Conservation (phyloP, 1,140 invertebrate species). For the Leptopilina clavipes region DNA sequence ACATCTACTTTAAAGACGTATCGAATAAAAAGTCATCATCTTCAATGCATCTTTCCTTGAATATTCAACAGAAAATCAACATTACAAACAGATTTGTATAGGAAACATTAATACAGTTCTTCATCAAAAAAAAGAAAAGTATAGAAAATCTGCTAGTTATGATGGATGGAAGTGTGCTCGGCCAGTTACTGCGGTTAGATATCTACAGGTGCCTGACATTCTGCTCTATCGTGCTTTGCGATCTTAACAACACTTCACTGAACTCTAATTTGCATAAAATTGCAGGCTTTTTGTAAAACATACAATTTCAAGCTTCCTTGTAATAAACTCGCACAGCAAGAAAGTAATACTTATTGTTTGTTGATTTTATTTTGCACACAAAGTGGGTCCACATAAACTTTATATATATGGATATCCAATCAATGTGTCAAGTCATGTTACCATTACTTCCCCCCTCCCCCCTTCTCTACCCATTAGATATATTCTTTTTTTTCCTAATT, state of each 20-base stretch:
- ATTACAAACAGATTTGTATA: too few relatives aligned
- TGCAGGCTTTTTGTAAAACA: conserved; percentile 66
- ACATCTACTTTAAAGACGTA: too few relatives aligned
- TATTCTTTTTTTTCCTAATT: too few relatives aligned
- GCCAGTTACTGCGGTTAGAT: neutral
- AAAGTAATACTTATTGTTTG: conserved; percentile 37
- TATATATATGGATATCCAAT: too few relatives aligned
- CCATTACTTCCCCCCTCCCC: too few relatives aligned
- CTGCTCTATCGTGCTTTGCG: conserved; percentile 58
- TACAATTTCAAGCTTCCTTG: conserved; percentile 63
- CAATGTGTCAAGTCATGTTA: neutral
- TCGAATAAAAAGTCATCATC: too few relatives aligned
- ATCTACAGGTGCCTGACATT: conserved; percentile 15
- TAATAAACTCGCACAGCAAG: conserved; percentile 53
- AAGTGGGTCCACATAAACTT: neutral
- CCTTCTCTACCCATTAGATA: too few relatives aligned
- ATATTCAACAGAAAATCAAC: too few relatives aligned
- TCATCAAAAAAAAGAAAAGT: neutral
- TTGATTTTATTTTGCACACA: conserved; percentile 44
- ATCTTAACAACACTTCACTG: conserved; percentile 70
- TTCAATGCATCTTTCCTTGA: too few relatives aligned
- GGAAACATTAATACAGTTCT: neutral
- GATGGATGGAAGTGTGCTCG: neutral
- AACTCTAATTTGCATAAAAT: conserved; percentile 73
- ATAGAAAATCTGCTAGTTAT: neutral